A percentile compares a stretch with the other conserved stretches of the same genome.
Evolutionary conservation across 1,140 invertebrate species (phyloP).

Genomic region (Microplitis mediator): DNA sequence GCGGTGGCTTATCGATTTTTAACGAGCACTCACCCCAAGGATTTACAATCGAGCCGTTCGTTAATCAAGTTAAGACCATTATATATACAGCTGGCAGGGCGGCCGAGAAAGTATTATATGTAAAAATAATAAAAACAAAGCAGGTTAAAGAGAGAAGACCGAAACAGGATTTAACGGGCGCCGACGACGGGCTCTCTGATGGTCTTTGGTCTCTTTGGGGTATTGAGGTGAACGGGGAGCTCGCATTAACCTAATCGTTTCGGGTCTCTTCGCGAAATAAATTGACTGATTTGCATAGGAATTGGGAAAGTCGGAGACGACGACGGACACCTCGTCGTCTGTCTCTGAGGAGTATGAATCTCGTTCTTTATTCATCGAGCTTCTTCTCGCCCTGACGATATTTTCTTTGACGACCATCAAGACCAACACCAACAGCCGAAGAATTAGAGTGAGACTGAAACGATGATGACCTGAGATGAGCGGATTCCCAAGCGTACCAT

Average conservation of each 20-base stretch:
- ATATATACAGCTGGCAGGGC: slow-evolving; percentile 26
- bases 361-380: not conserved
- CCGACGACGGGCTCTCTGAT: not conserved
- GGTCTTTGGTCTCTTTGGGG: too few species aligned
- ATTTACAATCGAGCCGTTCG: slow-evolving; percentile 34
- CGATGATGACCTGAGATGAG: too few species aligned
- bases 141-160: not conserved
- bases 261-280: slow-evolving; percentile 49
- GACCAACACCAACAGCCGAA: too few species aligned
- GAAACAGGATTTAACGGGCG: slow-evolving; percentile 41
- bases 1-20: slow-evolving; percentile 36
- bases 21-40: slow-evolving; percentile 29
- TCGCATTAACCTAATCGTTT: slow-evolving; percentile 54
- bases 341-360: not conserved
- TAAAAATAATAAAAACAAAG: slow-evolving; percentile 9
- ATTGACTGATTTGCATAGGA: slow-evolving; percentile 60
- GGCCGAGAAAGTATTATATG: slow-evolving; percentile 14
- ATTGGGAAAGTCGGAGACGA: slow-evolving; percentile 48
- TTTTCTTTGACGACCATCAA: not conserved
- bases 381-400: not conserved
- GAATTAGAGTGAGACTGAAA: too few species aligned
- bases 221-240: slow-evolving; percentile 14
- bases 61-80: slow-evolving; percentile 36
- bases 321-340: slow-evolving; percentile 29
- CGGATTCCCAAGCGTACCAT: too few species aligned